Base-by-base conservation (phyloP, 2,888 invertebrate species). In the Mellilla xanthometata region DNA sequence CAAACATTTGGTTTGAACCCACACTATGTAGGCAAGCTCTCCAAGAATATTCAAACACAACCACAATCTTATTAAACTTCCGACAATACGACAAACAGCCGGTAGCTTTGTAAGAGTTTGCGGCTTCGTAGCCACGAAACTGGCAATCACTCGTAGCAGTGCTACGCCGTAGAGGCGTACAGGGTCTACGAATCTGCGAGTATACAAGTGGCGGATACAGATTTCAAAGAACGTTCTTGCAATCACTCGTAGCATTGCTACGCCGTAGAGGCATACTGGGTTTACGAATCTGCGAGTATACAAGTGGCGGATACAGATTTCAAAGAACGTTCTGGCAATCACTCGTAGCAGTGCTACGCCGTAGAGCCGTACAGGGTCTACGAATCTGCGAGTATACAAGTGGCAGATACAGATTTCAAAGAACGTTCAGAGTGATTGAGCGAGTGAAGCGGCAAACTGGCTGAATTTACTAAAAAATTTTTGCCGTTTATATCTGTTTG, bases 111-210 rank as follows among this genome's bases (percentile, higher is more conserved):
- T 12, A 9, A 12, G 24, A 34, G 4, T 24, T 23, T 24, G 5
- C 6, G 24, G 34, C 23, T 33, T 23, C n/a, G 23, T 19, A 24
- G 24, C 24, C n/a, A 24, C 24, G 4, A 24, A 24, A 2, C 2
- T 24, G 24, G 15, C 3, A 1, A 5, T 19, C n/a, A n/a, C n/a
- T 19, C 24, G 24, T 24, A 29, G 12, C 5, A 2, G 28, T 11
- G 29, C 12, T 29, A 29, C 29, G 29, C 5, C 29, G 29, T 29
- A 29, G 29, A 29, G 10, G 27, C n/a, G n/a, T n/a, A n/a, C n/a
- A n/a, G 3, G 6, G 19, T 19, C 19, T 19, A 19, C 19, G 19
- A 19, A 19, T n/a, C n/a, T n/a, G n/a, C n/a, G n/a, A n/a, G n/a
- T n/a, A n/a, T n/a, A n/a, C n/a, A n/a, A n/a, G n/a, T n/a, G n/a